phyloP scores from a whole-genome alignment of 2,797 vertebrate genomes.

The Sus cebifrons region DNA sequence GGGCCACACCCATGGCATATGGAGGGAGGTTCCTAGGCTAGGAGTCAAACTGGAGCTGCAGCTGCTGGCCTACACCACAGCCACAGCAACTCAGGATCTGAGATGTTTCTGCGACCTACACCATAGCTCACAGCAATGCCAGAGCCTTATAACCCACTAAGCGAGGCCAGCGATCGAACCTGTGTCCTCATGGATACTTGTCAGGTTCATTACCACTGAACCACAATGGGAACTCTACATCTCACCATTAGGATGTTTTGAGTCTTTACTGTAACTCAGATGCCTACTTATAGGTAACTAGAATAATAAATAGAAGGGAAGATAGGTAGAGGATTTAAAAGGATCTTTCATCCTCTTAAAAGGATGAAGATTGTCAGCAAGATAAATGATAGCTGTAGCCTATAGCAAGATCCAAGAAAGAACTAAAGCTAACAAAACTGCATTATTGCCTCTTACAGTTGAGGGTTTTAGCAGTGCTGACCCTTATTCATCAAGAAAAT shows the following conservation, averaged over 20 bases:
- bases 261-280: constrained; percentile 1
- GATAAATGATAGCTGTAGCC: constrained; percentile 2
- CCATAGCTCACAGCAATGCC: no score
- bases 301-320: constrained; percentile 7
- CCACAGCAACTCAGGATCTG: no score
- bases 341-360: background rate
- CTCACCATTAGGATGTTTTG: background rate
- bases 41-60: no score
- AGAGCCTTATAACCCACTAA: no score
- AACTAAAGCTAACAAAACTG: background rate
- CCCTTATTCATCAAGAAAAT: constrained; percentile 45
- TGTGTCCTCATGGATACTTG: no score
- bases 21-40: no score
- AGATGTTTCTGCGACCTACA: no score
- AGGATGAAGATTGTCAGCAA: constrained; percentile 40
- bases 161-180: no score
- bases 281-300: background rate
- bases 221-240: no score
- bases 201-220: no score
- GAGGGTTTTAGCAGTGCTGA: constrained; percentile 42
- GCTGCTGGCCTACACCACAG: no score
- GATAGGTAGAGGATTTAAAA: background rate
- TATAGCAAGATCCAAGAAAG: constrained; percentile 48
- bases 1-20: no score
- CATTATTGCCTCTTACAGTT: background rate